Evolutionary conservation across 2,797 vertebrate genomes (phyloP).

Genomic region (Parauchenoglanis ngamensis): DNA sequence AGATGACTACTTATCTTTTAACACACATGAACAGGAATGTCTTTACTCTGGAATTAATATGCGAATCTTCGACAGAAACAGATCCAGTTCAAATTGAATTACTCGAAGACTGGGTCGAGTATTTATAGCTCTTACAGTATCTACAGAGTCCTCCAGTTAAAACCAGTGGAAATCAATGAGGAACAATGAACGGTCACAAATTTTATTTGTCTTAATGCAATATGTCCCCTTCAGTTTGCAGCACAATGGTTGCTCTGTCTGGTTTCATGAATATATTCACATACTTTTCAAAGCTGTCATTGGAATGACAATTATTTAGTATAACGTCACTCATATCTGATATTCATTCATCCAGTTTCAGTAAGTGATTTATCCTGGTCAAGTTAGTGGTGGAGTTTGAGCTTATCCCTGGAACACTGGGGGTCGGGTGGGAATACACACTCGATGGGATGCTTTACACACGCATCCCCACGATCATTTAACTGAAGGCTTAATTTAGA

Average conservation of each 20-base stretch:
- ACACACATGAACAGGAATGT: constrained; percentile 16
- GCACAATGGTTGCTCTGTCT: not conserved
- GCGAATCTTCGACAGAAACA: not conserved
- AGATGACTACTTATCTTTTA: constrained; percentile 18
- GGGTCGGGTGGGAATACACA: not conserved
- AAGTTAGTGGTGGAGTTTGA: not conserved
- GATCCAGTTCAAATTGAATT: not conserved
- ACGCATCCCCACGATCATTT: not conserved
- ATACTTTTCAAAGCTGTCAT: not conserved
- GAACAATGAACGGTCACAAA: constrained; percentile 21
- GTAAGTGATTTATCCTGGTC: not conserved
- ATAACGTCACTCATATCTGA: not conserved
- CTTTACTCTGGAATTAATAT: constrained; percentile 1
- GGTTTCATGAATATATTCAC: constrained; percentile 2
- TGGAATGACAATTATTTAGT: not conserved
- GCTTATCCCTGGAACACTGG: not conserved
- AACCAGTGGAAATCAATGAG: constrained; percentile 20
- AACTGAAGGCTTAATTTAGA: not conserved
- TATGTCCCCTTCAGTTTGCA: not conserved
- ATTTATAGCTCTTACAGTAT: constrained; percentile 1
- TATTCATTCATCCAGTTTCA: not conserved
- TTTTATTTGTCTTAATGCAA: not conserved
- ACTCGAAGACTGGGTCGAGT: not conserved
- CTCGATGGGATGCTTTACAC: not conserved
- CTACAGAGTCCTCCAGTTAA: not conserved